Evolutionary conservation across 2,888 invertebrate genomes (phyloP), one percentile per base, ranked within the genome.

Genomic region (Lasioglossum vierecki): DNA sequence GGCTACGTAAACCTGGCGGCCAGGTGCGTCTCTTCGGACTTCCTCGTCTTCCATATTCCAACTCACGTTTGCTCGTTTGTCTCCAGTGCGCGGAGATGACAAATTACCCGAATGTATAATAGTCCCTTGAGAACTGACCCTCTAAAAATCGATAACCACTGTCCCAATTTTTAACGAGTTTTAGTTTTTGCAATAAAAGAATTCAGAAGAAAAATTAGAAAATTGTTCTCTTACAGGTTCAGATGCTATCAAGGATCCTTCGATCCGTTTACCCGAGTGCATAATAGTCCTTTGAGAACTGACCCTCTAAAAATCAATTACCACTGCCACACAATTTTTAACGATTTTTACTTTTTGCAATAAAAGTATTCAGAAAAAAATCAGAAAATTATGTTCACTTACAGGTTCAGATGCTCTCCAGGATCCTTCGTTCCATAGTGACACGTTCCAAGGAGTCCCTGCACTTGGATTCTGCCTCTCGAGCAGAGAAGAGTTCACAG

Each of bases 361-460:
- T 3, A 1, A 53, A 22, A 53, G 3, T 22, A 3, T 53, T 9
- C 8, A 22, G 9, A 22, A 53, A 53, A 22, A 22, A 49, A 49
- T 49, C 46, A 5, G 15, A 22, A 22, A 22, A 49, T 49, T 49
- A 53, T 57, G 22, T 11, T 57, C n/a, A 11, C n/a, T n/a, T 1
- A n/a, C n/a, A 11, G 1, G 4, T 4, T n/a, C 57, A 57, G 66
- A 68, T 68, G 66, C 22, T 39, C 39, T 68, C 66, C 70, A n/a
- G 46, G 35, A 73, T 79, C 70, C 66, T 79, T 46, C 39, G 68
- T 72, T 78, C 78, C 78, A 30, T 63, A 15, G 70, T 71, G 68
- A 78, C 80, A 60, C 78, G 78, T 75, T 79, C 39, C 57, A 57
- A 66, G 63, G 77, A 53, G n/a, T 66, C 60, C 66, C 60, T n/a